Percentiles rank a stretch among this genome's conserved stretches.
phyloP scores from a whole-genome alignment of 2,888 invertebrate species.

The Leucozona laternaria region DNA sequence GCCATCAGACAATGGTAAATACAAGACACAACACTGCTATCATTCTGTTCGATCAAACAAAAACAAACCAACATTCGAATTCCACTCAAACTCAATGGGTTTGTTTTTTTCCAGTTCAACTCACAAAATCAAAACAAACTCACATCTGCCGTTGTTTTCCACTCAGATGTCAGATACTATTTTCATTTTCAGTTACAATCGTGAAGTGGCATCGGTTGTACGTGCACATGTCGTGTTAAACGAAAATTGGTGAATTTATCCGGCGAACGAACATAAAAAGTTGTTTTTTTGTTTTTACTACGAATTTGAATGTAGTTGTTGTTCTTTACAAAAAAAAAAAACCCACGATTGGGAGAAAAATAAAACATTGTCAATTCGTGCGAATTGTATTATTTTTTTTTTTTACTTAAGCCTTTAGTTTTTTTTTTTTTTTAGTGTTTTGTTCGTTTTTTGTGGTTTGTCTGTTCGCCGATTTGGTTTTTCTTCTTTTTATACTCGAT shows the following conservation, averaged over 20 bases:
- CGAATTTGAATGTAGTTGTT: conserved; percentile 29
- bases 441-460: conserved; percentile 33
- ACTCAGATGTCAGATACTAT: conserved; percentile 53
- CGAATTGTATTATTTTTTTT: conserved; percentile 27
- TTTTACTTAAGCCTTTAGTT: conserved; percentile 12
- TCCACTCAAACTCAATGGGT: conserved; percentile 13
- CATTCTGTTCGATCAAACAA: conserved; percentile 12
- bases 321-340: conserved; percentile 12
- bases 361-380: conserved; percentile 21
- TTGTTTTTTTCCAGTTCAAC: neutral
- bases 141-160: conserved; percentile 23
- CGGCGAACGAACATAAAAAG: conserved; percentile 37
- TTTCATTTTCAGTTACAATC: conserved; percentile 68
- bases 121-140: conserved; percentile 58
- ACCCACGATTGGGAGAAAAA: conserved; percentile 35
- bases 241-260: neutral
- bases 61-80: conserved; percentile 30
- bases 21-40: neutral
- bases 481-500: conserved; percentile 6
- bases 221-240: conserved; percentile 14
- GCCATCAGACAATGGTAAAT: neutral
- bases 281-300: neutral
- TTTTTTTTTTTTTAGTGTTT: neutral
- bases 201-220: conserved; percentile 59
- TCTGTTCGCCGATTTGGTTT: conserved; percentile 29